These are phyloP conservation scores for Phrynosoma platyrhinos DNA, from an alignment of 2,113 vertebrate species.

Conservation along the genomic window DNA sequence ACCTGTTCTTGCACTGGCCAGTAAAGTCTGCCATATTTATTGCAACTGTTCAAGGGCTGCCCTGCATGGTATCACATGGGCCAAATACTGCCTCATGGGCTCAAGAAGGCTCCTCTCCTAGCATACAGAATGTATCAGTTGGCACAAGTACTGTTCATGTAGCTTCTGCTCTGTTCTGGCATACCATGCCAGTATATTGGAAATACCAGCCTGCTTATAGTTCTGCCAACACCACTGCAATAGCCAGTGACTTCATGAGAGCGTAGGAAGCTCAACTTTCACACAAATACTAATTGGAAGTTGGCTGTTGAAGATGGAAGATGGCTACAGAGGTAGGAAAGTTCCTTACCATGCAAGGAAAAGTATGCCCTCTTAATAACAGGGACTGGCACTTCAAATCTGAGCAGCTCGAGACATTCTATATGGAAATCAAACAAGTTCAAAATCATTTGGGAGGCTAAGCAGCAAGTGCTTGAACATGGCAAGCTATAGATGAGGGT, in stretches of 20 bases:
- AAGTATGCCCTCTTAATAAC: neutral
- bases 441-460: neutral
- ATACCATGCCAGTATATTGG: neutral
- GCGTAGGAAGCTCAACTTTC: neutral
- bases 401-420: neutral
- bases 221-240: neutral
- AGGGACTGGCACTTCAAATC: neutral
- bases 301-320: neutral
- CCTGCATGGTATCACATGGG: neutral
- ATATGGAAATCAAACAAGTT: conserved; percentile 33
- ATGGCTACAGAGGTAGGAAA: neutral
- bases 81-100: neutral
- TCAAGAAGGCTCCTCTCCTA: neutral
- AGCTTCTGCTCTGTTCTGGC: neutral
- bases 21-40: neutral
- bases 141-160: neutral
- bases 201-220: neutral
- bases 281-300: neutral
- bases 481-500: neutral
- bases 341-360: neutral
- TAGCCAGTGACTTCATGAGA: too few species aligned
- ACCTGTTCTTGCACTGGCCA: neutral
- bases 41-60: neutral
- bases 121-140: too few species aligned
- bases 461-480: neutral